These are phyloP conservation scores for Ciconia stormi DNA, from an alignment of 2,113 vertebrate genomes.

Conservation along the genomic window DNA sequence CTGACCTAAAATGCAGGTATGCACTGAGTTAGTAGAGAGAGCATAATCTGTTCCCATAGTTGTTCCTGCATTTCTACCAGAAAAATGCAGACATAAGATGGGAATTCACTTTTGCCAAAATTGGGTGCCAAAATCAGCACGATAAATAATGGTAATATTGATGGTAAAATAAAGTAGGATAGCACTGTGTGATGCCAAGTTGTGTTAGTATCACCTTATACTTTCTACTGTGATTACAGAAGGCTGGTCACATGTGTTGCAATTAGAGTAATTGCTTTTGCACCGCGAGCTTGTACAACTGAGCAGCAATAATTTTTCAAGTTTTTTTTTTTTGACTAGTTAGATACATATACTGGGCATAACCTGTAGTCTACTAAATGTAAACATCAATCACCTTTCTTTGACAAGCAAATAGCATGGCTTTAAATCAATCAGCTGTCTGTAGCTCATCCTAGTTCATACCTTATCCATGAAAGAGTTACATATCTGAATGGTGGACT, in stretches of 20 bases:
- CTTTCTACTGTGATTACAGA: constrained; percentile 2
- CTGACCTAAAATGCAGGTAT: neutral
- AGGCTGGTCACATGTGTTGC: neutral
- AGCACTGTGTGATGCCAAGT: neutral
- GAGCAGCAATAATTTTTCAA: constrained; percentile 47
- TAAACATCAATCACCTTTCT: constrained; percentile 24
- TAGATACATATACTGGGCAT: constrained; percentile 11
- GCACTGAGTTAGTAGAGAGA: neutral
- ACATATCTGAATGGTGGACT: neutral
- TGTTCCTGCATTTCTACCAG: neutral
- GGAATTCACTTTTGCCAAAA: neutral
- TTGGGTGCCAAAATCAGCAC: neutral
- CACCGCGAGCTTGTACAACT: neutral
- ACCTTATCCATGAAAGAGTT: neutral
- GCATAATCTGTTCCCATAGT: neutral
- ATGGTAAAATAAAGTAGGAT: neutral
- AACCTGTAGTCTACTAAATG: constrained; percentile 22
- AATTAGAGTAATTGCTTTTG: constrained; percentile 21
- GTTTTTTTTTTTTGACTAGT: neutral
- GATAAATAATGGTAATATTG: neutral
- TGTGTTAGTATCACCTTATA: neutral
- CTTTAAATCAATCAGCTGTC: neutral
- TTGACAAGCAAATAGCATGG: constrained; percentile 48
- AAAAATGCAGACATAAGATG: neutral
- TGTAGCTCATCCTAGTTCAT: neutral